Conservation (phyloP, 2,113 vertebrate genomes). For the Gila orcuttii region DNA sequence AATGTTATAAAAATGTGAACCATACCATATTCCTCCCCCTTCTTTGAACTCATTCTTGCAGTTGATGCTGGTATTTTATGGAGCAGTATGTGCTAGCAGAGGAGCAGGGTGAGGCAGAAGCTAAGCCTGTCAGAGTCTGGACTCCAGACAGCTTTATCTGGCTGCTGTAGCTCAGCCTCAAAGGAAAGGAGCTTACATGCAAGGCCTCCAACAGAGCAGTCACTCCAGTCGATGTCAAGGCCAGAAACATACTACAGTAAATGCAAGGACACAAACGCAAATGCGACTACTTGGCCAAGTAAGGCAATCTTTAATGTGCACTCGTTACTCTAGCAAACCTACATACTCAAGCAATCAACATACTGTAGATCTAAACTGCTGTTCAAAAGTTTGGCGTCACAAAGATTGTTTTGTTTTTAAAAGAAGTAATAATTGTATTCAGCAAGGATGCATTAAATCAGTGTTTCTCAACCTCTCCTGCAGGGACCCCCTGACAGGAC, state of each 20-base stretch:
- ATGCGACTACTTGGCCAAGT: background rate
- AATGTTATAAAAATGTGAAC: background rate
- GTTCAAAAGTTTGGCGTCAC: background rate
- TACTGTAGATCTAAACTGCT: background rate
- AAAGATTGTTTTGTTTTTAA: background rate
- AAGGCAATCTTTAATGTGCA: background rate
- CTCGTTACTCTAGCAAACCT: background rate
- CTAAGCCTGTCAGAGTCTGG: constrained; percentile 37
- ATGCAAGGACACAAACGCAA: background rate
- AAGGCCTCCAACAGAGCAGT: background rate
- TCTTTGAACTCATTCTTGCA: background rate
- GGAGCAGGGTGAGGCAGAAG: constrained; percentile 18
- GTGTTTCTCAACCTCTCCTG: too few relatives aligned
- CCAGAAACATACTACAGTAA: background rate
- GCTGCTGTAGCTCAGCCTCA: background rate
- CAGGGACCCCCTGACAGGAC: too few relatives aligned
- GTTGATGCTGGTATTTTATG: background rate
- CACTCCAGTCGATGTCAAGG: background rate
- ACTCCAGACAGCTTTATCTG: constrained; percentile 18
- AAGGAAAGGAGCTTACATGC: background rate
- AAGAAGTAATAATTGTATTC: background rate
- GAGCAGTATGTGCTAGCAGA: background rate
- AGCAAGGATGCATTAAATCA: background rate
- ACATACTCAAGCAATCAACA: background rate
- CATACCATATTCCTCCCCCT: background rate